Evolutionary conservation across 2,888 invertebrate genomes (phyloP), one percentile per base, ranked within the genome.

Genomic region (Lomographa bimaculata): DNA sequence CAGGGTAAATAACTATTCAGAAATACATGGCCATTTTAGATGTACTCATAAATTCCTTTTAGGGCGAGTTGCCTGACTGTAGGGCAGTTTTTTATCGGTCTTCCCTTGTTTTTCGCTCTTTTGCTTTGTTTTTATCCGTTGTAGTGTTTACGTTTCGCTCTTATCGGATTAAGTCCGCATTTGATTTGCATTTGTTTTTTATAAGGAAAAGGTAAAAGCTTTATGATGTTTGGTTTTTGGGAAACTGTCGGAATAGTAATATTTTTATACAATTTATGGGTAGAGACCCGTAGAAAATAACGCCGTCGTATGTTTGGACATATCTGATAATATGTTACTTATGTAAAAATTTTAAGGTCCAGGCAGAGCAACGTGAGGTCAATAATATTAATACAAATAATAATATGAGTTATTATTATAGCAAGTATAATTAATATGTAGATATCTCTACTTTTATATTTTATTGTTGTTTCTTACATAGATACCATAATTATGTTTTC

Each of bases 1-100:
- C 33, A 39, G 30, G 54, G 55, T 56, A 60, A 57, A 60, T 56
- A 63, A 54, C 54, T 54, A 54, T 53, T 49, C 46, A 44, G 50
- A 46, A 44, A 52, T 43, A 50, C 55, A 47, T 34, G 51, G 41
- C 50, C 53, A 32, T 53, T 60, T 55, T 46, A 45, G 56, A 43
- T 53, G 46, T 49, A 50, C 46, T 53, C 55, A 63, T 64, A 61
- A 63, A 61, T 58, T 53, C 54, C 37, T 14, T 14, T 14, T 14
- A 14, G 4, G 14, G 14, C 14, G 14, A 14, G 14, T 4, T 14
- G 2, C 14, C 14, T 40, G 32, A 26, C 35, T 50, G 43, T 32
- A 26, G 38, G 30, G 37, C 37, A 44, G 39, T 43, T 54, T 46
- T 53, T 54, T 50, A 50, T 48, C 47, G 45, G 19, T 7, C 12